phyloP scores from a whole-genome alignment of 2,888 invertebrate genomes.

The Macrophya annulata region DNA sequence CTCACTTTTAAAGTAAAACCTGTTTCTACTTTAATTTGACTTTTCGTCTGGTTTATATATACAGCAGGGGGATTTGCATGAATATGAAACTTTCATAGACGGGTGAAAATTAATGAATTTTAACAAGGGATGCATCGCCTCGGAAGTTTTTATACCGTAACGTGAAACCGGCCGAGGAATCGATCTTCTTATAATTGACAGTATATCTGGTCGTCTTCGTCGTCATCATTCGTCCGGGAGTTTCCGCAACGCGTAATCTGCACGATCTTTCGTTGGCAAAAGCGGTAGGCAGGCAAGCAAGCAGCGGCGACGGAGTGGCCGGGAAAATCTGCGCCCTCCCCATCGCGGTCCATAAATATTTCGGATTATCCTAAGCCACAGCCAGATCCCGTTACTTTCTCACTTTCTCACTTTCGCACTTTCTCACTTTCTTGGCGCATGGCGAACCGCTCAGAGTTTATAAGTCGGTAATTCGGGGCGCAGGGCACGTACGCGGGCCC shows the following conservation, averaged over 20 bases:
- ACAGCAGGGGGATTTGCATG: constrained; percentile 73
- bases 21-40: constrained; percentile 49
- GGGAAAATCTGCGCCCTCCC: constrained; percentile 63
- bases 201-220: constrained; percentile 8
- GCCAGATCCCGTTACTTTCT: constrained; percentile 55
- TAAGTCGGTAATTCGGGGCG: constrained; percentile 79
- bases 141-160: not conserved
- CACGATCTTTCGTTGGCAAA: constrained; percentile 25
- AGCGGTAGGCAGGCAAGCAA: constrained; percentile 55
- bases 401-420: constrained; percentile 58
- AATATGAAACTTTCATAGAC: constrained; percentile 77
- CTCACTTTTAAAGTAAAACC: constrained; percentile 40
- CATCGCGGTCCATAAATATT: constrained; percentile 58
- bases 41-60: constrained; percentile 48
- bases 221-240: not conserved
- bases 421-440: constrained; percentile 49
- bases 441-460: constrained; percentile 73
- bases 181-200: constrained; percentile 33
- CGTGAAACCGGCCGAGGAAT: constrained; percentile 21
- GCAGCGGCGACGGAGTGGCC: constrained; percentile 64
- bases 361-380: constrained; percentile 56
- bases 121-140: constrained; percentile 70
- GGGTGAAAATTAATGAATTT: constrained; percentile 78
- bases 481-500: constrained; percentile 78
- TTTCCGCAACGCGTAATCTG: constrained; percentile 18